Evolutionary conservation across 2,113 vertebrate genomes (phyloP), one percentile per base, ranked within the genome.

Genomic region (Gobius niger): DNA sequence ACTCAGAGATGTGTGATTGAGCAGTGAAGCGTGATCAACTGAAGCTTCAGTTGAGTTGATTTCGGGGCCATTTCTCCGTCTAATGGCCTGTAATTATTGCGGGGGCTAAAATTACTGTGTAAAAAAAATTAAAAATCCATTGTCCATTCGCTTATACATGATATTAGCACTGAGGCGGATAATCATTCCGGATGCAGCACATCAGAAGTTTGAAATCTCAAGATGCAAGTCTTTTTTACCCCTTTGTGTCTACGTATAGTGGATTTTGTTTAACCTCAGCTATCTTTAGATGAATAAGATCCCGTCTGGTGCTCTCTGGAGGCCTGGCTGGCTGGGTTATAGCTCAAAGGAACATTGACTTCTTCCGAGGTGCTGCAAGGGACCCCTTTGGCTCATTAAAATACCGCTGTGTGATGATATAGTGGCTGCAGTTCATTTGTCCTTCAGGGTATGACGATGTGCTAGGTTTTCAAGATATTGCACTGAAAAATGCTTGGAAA

Each of bases 61-160:
- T 60, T 47, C 46, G 56, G 44, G 44, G 6, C 47, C 64, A 82
- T 84, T 78, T 78, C 59, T 14, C 46, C 44, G 65, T 76, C 50
- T 73, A 67, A 86, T 85, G 84, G 75, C 76, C 78, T 84, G 74
- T 80, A 78, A 88, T 90, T 84, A 83, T 78, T 80, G 72, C 47
- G 18, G 54, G 40, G 75, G 24, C 47, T 75, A 7, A 72, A 69
- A 82, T 87, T 77, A 78, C 69, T 63, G 67, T 63, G 82, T 75
- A 2, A 34, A 34, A 34, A 34, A 34, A 66, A n/a, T n/a, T n/a
- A n/a, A 1, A 78, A 80, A 78, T 81, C 64, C 64, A 44, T 76
- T 74, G 75, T 81, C 77, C 72, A 19, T 73, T 78, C 60, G 72
- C 7, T 69, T 74, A 19, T 52, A 54, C 73, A 71, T 66, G 70